A percentile compares a stretch with the other conserved stretches of the same genome.
Conservation (phyloP, 2,888 invertebrate species). For the Aphodius granarius region DNA sequence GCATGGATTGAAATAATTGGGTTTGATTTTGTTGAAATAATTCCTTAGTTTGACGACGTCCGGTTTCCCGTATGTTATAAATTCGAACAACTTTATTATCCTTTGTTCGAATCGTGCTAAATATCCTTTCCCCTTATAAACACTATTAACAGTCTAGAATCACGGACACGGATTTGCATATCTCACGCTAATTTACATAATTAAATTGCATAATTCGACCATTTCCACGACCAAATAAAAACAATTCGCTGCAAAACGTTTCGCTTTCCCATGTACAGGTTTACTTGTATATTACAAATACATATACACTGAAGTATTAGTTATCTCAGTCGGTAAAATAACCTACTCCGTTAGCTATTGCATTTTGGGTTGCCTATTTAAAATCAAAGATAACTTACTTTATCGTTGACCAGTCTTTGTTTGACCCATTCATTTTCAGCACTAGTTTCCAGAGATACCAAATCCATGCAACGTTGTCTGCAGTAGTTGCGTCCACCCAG, state of each 20-base stretch:
- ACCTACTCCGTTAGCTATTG: too few relatives aligned
- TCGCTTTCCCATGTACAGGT: background rate
- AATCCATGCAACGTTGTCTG: slow-evolving; percentile 87
- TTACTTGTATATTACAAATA: too few relatives aligned
- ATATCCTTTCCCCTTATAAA: background rate
- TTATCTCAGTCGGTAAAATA: too few relatives aligned
- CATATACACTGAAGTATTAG: too few relatives aligned
- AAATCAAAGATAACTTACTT: slow-evolving; percentile 65
- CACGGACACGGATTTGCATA: background rate
- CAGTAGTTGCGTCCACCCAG: slow-evolving; percentile 83
- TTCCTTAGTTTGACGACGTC: too few relatives aligned
- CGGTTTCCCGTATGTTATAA: background rate
- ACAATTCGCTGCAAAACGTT: background rate
- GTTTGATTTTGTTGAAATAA: background rate
- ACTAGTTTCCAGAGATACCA: slow-evolving; percentile 82
- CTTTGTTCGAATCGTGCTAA: background rate
- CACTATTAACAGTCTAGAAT: background rate
- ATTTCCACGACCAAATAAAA: background rate
- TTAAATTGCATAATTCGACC: background rate
- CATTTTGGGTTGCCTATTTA: too few relatives aligned
- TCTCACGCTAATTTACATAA: background rate
- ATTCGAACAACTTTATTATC: background rate
- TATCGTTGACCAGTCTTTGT: slow-evolving; percentile 72
- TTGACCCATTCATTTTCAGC: slow-evolving; percentile 88
- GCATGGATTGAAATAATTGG: background rate